These are phyloP conservation scores for Danio choprae DNA, from an alignment of 2,797 vertebrate genomes.

Conservation along the genomic window DNA sequence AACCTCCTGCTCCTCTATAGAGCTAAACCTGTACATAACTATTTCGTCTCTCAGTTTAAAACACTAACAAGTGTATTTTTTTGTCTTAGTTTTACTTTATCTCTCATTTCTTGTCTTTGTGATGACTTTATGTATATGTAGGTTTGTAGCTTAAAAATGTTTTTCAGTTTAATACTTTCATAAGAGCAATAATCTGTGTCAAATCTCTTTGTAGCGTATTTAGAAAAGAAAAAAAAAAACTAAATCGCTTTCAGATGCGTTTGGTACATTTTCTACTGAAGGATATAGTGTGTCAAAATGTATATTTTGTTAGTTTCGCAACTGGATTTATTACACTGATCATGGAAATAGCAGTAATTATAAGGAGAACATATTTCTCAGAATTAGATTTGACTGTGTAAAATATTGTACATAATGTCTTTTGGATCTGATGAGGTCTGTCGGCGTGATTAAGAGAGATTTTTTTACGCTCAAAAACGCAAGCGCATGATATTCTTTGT, in stretches of 20 bases:
- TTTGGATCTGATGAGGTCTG: constrained; percentile 58
- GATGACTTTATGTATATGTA: constrained; percentile 44
- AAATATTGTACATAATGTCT: constrained; percentile 96
- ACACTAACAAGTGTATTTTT: constrained; percentile 32
- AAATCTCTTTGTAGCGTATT: constrained; percentile 61
- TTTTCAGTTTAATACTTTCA: constrained; percentile 47
- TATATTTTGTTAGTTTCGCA: constrained; percentile 93
- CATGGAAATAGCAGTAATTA: constrained; percentile 73
- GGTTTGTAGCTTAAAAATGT: constrained; percentile 49
- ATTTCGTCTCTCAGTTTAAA: constrained; percentile 42
- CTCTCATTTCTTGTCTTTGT: constrained; percentile 30
- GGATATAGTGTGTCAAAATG: constrained; percentile 75
- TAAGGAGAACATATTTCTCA: constrained; percentile 78
- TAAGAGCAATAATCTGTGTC: constrained; percentile 62
- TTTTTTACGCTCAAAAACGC: constrained; percentile 46
- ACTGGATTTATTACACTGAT: constrained; percentile 78
- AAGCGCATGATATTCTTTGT: constrained; percentile 28
- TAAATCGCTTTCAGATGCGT: constrained; percentile 64
- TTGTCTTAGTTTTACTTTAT: constrained; percentile 38
- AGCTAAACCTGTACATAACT: constrained; percentile 61
- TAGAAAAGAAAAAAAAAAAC: constrained; percentile 47
- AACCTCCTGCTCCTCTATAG: constrained; percentile 60
- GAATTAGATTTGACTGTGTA: constrained; percentile 86
- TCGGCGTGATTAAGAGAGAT: constrained; percentile 39
- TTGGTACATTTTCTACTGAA: constrained; percentile 66